Evolutionary conservation across 2,888 invertebrate species (phyloP).

Genomic region (Gandaritis pyraliata): DNA sequence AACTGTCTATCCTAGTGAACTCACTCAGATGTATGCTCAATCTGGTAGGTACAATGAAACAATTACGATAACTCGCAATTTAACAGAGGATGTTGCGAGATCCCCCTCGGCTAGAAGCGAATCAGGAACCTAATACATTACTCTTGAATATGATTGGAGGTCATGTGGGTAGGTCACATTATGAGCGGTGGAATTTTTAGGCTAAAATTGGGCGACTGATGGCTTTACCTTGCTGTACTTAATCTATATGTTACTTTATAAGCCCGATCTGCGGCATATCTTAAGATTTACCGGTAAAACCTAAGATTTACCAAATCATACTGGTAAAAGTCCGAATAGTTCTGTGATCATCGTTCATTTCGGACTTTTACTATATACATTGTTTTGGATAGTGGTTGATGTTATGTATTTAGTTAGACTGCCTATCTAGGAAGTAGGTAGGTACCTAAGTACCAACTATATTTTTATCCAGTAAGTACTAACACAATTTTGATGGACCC

Average conservation of each 20-base stretch:
- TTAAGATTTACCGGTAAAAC: too few relatives aligned
- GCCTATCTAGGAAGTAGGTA: too few relatives aligned
- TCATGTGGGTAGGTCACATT: slow-evolving; percentile 38
- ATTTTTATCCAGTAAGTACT: too few relatives aligned
- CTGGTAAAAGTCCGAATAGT: too few relatives aligned
- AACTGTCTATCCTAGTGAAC: slow-evolving; percentile 55
- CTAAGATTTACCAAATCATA: too few relatives aligned
- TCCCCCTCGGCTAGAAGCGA: slow-evolving; percentile 70
- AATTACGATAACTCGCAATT: slow-evolving; percentile 85
- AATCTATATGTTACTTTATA: neutral
- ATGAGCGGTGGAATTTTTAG: slow-evolving; percentile 14
- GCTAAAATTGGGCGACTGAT: neutral
- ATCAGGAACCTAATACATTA: slow-evolving; percentile 68
- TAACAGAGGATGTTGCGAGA: slow-evolving; percentile 83
- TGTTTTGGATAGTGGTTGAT: too few relatives aligned
- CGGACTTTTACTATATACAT: too few relatives aligned
- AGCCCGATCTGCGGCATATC: too few relatives aligned
- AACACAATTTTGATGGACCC: too few relatives aligned
- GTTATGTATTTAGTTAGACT: too few relatives aligned
- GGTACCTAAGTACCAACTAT: too few relatives aligned
- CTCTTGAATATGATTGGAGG: slow-evolving; percentile 44
- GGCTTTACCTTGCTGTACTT: neutral
- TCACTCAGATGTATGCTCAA: slow-evolving; percentile 65
- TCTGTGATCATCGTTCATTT: too few relatives aligned
- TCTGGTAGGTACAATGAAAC: slow-evolving; percentile 77